A percentile compares a stretch with the other conserved stretches of the same genome.
These are phyloP conservation scores for Rostratula benghalensis DNA, from an alignment of 2,113 vertebrate genomes.

Conservation along the genomic window DNA sequence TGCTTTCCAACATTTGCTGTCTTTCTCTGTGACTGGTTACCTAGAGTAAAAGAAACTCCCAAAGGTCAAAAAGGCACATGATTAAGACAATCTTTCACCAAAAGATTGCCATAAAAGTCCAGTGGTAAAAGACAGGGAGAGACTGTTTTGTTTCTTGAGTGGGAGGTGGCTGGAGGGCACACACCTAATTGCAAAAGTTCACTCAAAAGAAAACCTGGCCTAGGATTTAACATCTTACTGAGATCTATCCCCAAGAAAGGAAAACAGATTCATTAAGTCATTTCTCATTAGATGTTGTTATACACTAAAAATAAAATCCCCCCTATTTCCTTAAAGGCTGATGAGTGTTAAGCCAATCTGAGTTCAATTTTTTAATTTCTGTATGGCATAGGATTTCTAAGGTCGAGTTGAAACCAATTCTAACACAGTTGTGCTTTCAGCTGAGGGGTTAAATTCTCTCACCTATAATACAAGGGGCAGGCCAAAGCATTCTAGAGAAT, in stretches of 20 bases:
- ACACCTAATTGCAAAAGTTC: background rate
- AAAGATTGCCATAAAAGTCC: background rate
- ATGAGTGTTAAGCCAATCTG: background rate
- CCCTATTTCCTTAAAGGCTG: background rate
- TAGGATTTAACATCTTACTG: background rate
- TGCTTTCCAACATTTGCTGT: conserved; percentile 32
- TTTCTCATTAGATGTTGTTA: background rate
- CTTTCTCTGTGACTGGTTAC: conserved; percentile 58
- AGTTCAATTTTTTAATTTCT: background rate
- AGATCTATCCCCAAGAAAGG: background rate
- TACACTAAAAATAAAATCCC: background rate
- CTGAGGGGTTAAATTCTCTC: background rate
- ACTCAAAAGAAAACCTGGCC: background rate
- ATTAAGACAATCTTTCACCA: background rate
- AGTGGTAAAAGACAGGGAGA: background rate
- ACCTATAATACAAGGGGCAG: background rate
- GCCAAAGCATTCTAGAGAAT: background rate
- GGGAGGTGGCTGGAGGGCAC: background rate
- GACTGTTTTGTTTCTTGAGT: background rate
- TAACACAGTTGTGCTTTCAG: background rate
- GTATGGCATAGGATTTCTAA: background rate
- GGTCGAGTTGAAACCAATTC: background rate
- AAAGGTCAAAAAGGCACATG: conserved; percentile 6
- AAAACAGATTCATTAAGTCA: background rate
- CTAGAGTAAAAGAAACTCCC: conserved; percentile 48